These are phyloP conservation scores for Redunca redunca DNA, from an alignment of 2,113 vertebrate species.

Conservation along the genomic window DNA sequence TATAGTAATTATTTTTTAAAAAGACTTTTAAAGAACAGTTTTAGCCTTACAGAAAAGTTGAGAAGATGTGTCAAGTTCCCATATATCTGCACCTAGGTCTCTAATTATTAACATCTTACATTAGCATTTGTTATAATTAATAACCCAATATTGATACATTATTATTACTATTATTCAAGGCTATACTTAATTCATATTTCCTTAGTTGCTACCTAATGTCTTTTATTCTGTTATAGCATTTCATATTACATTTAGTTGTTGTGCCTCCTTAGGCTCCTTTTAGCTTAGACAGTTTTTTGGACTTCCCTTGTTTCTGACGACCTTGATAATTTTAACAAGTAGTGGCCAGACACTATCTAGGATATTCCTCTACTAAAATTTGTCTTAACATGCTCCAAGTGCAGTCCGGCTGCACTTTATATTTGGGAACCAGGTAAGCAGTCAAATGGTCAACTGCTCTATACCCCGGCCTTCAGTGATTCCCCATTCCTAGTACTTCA, in stretches of 20 bases:
- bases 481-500: neutral
- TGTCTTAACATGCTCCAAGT: neutral
- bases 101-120: neutral
- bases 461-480: neutral
- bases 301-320: neutral
- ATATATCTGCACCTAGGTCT: neutral
- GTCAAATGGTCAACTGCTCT: neutral
- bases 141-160: neutral
- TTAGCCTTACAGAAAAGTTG: neutral
- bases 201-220: neutral
- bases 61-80: neutral
- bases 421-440: neutral
- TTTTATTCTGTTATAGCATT: neutral
- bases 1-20: conserved; percentile 1
- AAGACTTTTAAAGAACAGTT: neutral
- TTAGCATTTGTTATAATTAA: neutral
- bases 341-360: neutral
- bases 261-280: neutral
- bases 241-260: neutral
- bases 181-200: neutral
- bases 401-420: neutral
- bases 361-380: neutral
- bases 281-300: neutral
- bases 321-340: neutral
- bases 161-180: conserved; percentile 8